phyloP scores from a whole-genome alignment of 2,888 invertebrate species.

The Mechanitis messenoides region DNA sequence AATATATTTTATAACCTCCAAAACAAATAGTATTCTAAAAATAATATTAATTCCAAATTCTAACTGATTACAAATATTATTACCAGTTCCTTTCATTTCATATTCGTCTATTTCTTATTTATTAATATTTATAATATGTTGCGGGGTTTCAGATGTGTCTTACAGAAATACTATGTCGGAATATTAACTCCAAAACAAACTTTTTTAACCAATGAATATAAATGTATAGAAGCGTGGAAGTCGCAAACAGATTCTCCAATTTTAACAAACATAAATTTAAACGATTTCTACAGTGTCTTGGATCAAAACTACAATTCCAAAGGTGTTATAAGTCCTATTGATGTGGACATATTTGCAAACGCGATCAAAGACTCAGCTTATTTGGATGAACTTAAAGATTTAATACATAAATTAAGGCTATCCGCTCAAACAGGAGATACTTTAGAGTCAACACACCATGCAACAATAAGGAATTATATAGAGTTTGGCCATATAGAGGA shows the following conservation, averaged over 20 bases:
- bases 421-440: slow-evolving; percentile 83
- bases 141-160: slow-evolving; percentile 20
- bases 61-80: too few species aligned
- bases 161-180: slow-evolving; percentile 12
- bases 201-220: slow-evolving; percentile 80
- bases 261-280: slow-evolving; percentile 78
- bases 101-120: not conserved
- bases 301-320: slow-evolving; percentile 80
- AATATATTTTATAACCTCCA: too few species aligned
- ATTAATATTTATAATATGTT: slow-evolving; percentile 16
- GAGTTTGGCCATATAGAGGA: slow-evolving; percentile 76
- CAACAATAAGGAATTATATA: slow-evolving; percentile 80
- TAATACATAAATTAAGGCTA: slow-evolving; percentile 82
- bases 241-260: slow-evolving; percentile 78
- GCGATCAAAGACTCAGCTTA: slow-evolving; percentile 74
- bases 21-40: too few species aligned
- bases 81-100: not conserved
- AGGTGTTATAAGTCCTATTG: slow-evolving; percentile 83
- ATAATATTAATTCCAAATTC: too few species aligned
- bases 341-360: slow-evolving; percentile 89
- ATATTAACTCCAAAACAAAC: slow-evolving; percentile 19
- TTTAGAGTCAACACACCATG: slow-evolving; percentile 89
- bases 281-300: slow-evolving; percentile 82
- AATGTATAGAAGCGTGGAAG: slow-evolving; percentile 84
- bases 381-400: slow-evolving; percentile 83